Evolutionary conservation across 2,797 vertebrate genomes (phyloP).

Genomic region (Chromis chromis): DNA sequence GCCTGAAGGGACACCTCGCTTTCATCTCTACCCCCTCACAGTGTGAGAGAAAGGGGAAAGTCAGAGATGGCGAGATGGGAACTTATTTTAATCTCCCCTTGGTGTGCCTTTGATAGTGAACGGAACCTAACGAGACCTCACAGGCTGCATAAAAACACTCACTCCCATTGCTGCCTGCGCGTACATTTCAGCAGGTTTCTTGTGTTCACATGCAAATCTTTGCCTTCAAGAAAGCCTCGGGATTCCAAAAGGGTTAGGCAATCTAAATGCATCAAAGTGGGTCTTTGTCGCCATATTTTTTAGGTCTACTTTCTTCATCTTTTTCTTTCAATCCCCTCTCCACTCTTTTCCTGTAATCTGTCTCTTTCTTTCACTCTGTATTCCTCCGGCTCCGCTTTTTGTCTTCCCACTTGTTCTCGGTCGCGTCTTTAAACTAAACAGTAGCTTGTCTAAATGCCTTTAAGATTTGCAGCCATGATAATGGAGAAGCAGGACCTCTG

Average conservation of each 20-base stretch:
- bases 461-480: constrained; percentile 55
- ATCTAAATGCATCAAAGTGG: constrained; percentile 36
- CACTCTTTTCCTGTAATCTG: background rate
- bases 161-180: background rate
- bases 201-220: constrained; percentile 31
- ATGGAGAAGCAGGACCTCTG: constrained; percentile 40
- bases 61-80: constrained; percentile 59
- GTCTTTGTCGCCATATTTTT: constrained; percentile 39
- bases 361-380: constrained; percentile 10
- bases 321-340: constrained; percentile 13
- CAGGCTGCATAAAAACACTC: constrained; percentile 41
- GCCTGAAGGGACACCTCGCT: constrained; percentile 64
- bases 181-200: constrained; percentile 17
- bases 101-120: constrained; percentile 56
- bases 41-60: constrained; percentile 45
- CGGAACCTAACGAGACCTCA: constrained; percentile 59
- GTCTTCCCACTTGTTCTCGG: constrained; percentile 52
- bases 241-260: constrained; percentile 12
- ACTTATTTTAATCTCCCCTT: constrained; percentile 54
- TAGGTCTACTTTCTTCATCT: constrained; percentile 36
- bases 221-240: constrained; percentile 7
- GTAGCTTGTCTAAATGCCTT: constrained; percentile 49
- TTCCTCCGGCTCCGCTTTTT: constrained; percentile 28
- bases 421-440: constrained; percentile 51
- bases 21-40: constrained; percentile 62